Conservation (phyloP, 1,140 invertebrate genomes). For the Gryon sp. region DNA sequence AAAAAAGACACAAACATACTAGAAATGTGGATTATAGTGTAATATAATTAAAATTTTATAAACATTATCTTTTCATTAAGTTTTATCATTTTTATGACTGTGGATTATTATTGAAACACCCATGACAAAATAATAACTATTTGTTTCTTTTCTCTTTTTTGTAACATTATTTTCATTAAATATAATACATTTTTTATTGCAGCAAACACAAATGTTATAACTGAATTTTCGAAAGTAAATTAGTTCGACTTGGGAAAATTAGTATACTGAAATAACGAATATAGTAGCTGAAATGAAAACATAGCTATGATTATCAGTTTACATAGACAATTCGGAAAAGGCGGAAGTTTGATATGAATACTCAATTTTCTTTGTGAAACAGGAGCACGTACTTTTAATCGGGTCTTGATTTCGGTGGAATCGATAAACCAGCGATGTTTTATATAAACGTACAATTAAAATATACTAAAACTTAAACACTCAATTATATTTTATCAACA, state of each 20-base stretch:
- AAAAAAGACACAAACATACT: constrained; percentile 56
- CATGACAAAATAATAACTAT: constrained; percentile 45
- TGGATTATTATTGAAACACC: constrained; percentile 32
- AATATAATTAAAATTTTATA: constrained; percentile 39
- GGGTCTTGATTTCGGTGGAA: constrained; percentile 11
- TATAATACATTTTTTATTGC: constrained; percentile 25
- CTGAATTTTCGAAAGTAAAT: constrained; percentile 37
- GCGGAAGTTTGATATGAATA: constrained; percentile 33
- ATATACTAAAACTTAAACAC: constrained; percentile 30
- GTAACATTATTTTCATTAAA: no score
- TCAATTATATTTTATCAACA: constrained; percentile 51
- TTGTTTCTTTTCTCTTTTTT: no score
- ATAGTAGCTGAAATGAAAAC: constrained; percentile 29
- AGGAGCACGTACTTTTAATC: constrained; percentile 8
- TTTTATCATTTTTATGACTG: constrained; percentile 31
- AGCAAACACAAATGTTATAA: constrained; percentile 16
- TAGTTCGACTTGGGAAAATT: constrained; percentile 38
- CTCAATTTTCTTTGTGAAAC: constrained; percentile 38
- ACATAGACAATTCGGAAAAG: constrained; percentile 20
- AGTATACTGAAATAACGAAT: constrained; percentile 46
- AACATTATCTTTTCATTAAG: constrained; percentile 20
- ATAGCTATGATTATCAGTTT: constrained; percentile 20
- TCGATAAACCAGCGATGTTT: constrained; percentile 14
- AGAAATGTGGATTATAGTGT: constrained; percentile 54
- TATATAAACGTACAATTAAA: constrained; percentile 13